A percentile compares a stretch with the other conserved stretches of the same genome.
Conservation (phyloP, 30 jellyfish, hydroid and myxozoan genomes). For the Hydractinia symbiolongicarpus region DNA sequence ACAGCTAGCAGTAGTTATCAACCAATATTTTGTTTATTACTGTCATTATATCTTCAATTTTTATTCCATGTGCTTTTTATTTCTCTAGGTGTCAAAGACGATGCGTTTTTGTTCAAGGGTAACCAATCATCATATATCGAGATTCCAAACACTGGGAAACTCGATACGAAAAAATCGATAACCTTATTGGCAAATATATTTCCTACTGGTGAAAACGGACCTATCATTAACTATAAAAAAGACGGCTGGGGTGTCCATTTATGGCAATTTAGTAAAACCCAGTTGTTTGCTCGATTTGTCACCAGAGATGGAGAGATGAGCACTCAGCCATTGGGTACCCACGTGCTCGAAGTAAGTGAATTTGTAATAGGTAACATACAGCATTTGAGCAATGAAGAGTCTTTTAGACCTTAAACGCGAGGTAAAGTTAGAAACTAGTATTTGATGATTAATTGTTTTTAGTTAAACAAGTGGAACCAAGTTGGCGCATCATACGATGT, state of each 20-base stretch:
- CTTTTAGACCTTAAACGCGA: too few relatives aligned
- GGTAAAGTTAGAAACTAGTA: neutral
- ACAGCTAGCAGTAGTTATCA: neutral
- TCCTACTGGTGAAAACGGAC: conserved; percentile 96
- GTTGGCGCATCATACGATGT: conserved; percentile 96
- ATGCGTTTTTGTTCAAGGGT: conserved; percentile 87
- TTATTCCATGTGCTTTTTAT: neutral
- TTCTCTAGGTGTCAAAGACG: conserved; percentile 67
- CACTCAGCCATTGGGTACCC: conserved; percentile 82
- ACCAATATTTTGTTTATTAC: neutral
- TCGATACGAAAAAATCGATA: conserved; percentile 66
- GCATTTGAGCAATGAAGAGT: too few relatives aligned
- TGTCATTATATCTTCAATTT: neutral
- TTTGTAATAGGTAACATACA: neutral
- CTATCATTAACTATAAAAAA: conserved; percentile 61
- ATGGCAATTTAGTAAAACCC: conserved; percentile 88
- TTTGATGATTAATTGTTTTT: neutral
- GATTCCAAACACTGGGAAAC: conserved; percentile 66
- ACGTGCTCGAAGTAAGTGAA: conserved; percentile 72
- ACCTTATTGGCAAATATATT: conserved; percentile 71
- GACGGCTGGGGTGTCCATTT: conserved; percentile 97
- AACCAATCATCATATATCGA: conserved; percentile 82
- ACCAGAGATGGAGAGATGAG: conserved; percentile 85
- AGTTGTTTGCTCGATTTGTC: conserved; percentile 86
- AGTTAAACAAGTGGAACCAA: conserved; percentile 90